Evolutionary conservation across 2,113 vertebrate species (phyloP).

Genomic region (Pygoscelis adeliae): DNA sequence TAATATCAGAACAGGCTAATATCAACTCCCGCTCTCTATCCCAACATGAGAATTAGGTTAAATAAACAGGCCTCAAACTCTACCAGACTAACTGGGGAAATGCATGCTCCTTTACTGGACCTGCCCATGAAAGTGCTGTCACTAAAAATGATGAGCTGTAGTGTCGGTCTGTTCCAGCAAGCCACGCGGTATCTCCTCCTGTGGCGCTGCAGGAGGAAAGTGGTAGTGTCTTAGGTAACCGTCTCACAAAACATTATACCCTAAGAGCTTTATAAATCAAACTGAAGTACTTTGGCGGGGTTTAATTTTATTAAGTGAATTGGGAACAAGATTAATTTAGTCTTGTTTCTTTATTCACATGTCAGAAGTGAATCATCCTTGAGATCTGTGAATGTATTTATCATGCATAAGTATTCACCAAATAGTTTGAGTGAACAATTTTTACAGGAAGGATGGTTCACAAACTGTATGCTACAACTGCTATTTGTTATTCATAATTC

Average conservation of each 20-base stretch:
- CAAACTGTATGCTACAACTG: not conserved
- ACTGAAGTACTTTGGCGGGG: not conserved
- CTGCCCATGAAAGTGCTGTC: not conserved
- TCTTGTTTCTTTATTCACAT: constrained; percentile 30
- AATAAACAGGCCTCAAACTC: not conserved
- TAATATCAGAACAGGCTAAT: not conserved
- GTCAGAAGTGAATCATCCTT: constrained; percentile 39
- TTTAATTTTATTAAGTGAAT: constrained; percentile 43
- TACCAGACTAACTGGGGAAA: not conserved
- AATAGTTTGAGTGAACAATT: not conserved
- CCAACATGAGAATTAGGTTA: not conserved
- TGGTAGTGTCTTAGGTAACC: not conserved
- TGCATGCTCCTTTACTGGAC: not conserved
- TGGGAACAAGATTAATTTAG: constrained; percentile 22
- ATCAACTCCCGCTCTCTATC: not conserved
- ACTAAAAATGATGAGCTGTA: not conserved
- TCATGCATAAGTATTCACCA: not conserved
- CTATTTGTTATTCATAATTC: not conserved
- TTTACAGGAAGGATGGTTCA: not conserved
- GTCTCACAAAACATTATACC: not conserved
- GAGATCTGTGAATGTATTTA: not conserved
- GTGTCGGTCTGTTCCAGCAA: not conserved
- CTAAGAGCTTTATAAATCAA: constrained; percentile 53
- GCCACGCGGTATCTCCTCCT: not conserved
- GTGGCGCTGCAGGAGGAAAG: not conserved